These are phyloP conservation scores for Brachionus koreanus DNA, from an alignment of 1,140 invertebrate species.

Conservation along the genomic window DNA sequence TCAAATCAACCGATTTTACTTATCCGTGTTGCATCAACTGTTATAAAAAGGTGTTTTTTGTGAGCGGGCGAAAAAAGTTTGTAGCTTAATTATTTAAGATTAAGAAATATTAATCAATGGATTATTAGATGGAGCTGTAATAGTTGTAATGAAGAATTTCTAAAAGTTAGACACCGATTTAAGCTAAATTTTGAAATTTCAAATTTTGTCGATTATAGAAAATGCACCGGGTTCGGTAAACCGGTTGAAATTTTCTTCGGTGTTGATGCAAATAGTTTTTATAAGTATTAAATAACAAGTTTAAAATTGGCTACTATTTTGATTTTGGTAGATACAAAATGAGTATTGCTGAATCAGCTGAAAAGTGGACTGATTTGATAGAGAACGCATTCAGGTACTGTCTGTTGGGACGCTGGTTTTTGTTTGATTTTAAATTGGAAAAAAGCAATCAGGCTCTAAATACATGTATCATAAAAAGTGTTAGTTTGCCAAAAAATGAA, in stretches of 20 bases:
- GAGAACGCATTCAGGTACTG: slow-evolving; percentile 13
- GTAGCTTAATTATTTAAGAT: neutral
- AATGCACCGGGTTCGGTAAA: neutral
- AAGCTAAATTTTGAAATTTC: slow-evolving; percentile 3
- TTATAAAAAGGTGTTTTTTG: slow-evolving; percentile 22
- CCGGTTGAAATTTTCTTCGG: neutral
- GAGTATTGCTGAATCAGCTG: neutral
- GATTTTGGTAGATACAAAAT: neutral
- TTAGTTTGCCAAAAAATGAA: neutral
- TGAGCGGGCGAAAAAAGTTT: slow-evolving; percentile 13
- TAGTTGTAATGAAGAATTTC: slow-evolving; percentile 25
- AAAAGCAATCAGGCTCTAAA: neutral
- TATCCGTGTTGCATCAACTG: neutral
- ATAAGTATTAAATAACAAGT: neutral
- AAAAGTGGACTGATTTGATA: neutral
- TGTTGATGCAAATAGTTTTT: neutral
- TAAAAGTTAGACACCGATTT: neutral
- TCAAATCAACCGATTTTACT: neutral
- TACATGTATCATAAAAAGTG: neutral
- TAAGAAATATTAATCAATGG: neutral
- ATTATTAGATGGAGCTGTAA: neutral
- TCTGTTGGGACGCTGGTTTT: slow-evolving; percentile 1
- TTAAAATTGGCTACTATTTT: neutral
- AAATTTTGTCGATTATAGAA: neutral
- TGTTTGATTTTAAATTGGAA: neutral